Base-by-base conservation (phyloP, 1,140 invertebrate genomes). In the Cylas formicarius region DNA sequence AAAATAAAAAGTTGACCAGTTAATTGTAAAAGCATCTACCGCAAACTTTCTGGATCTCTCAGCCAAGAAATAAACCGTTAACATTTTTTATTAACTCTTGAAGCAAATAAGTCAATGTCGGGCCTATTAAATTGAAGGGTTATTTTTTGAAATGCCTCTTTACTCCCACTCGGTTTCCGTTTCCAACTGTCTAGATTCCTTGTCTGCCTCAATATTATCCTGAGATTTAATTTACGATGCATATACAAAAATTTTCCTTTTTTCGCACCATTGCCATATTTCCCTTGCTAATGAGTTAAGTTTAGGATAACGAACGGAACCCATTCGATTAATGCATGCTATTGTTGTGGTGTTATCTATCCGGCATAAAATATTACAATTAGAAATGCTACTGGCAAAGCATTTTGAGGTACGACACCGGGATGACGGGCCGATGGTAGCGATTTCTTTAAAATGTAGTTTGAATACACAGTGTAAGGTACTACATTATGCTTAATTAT, bases 271-370 rank as follows among this genome's bases (percentile, higher is more conserved):
- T 31, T 49, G 46, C 55, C 50, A 60, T 23, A 56, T 52, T 13
- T 28, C 18, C 26, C 44, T 34, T 2, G 52, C 14, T 13, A 58
- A 19, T 11, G 36, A 14, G 13, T 34, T 55, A 1, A 62, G 33
- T 8, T 48, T 36, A 11, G 40, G 36, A 35, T 42, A 50, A 21
- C 44, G 52, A 14, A 57, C 43, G 10, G 39, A 40, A 1, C 55
- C 57, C 53, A 60, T 58, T 34, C 54, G 51, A 23, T 56, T 58
- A 18, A 59, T 43, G 20, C 55, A 58, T 2, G 49, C 21, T 0
- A 60, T 43, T 0, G 50, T 52, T 11, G 58, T 61, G 4, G 55
- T 56, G 21, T 64, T 60, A 34, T 64, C 55, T 10, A 56, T 46
- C 24, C 40, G 11, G 2, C 52, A 48, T 23, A 51, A 28, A 29